phyloP scores from a whole-genome alignment of 1,140 invertebrate species.

The Microplitis demolitor region DNA sequence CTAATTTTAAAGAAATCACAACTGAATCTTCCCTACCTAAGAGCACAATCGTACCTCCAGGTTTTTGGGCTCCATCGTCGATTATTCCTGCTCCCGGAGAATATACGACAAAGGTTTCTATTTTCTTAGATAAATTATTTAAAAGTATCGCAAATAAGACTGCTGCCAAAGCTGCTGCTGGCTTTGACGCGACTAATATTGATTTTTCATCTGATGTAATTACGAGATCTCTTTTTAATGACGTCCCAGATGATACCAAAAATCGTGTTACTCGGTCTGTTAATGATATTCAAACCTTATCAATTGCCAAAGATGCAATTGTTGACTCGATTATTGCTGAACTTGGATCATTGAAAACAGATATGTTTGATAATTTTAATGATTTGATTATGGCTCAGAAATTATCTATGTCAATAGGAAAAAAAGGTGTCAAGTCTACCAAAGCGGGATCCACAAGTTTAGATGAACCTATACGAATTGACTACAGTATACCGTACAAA shows the following conservation, averaged over 20 bases:
- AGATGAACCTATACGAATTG: constrained; percentile 33
- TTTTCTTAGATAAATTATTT: constrained; percentile 53
- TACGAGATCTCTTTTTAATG: constrained; percentile 31
- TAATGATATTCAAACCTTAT: constrained; percentile 45
- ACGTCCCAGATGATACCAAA: constrained; percentile 26
- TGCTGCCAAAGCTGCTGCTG: not conserved
- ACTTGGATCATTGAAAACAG: constrained; percentile 46
- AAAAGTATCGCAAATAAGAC: constrained; percentile 39
- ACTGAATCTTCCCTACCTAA: constrained; percentile 41
- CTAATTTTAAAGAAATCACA: constrained; percentile 18
- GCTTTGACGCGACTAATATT: constrained; percentile 23
- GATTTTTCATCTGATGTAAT: constrained; percentile 9
- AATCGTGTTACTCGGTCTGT: constrained; percentile 40
- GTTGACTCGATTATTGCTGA: constrained; percentile 50
- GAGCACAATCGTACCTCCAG: constrained; percentile 51
- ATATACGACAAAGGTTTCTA: constrained; percentile 48
- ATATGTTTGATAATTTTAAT: constrained; percentile 50
- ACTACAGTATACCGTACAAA: constrained; percentile 47
- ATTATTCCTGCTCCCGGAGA: constrained; percentile 46
- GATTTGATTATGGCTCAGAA: constrained; percentile 49
- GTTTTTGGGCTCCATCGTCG: constrained; percentile 51
- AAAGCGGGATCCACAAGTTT: constrained; percentile 38
- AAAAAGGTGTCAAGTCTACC: constrained; percentile 45
- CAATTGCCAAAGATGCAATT: constrained; percentile 49
- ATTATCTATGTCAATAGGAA: constrained; percentile 20